Evolutionary conservation across 2,888 invertebrate genomes (phyloP).

Genomic region (Melanchra persicariae): DNA sequence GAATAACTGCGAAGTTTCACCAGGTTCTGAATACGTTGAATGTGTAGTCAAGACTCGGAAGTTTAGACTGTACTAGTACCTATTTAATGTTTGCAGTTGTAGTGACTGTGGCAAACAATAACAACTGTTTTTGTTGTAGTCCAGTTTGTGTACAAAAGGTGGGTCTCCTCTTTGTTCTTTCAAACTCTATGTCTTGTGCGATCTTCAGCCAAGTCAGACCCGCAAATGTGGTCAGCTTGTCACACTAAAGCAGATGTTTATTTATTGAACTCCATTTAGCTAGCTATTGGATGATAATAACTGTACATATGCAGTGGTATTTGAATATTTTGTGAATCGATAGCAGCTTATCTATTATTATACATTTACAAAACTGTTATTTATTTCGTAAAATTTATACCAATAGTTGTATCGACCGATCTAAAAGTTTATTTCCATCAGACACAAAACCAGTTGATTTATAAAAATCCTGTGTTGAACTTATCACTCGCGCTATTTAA

Average conservation of each 20-base stretch:
- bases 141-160: no score
- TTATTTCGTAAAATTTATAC: background rate
- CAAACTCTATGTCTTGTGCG: background rate
- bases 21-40: constrained; percentile 22
- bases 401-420: background rate
- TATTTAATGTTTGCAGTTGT: background rate
- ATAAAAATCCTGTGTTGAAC: constrained; percentile 23
- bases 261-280: background rate
- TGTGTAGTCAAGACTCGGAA: background rate
- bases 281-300: background rate
- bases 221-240: background rate
- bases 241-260: background rate
- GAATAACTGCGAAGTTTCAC: constrained; percentile 12
- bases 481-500: constrained; percentile 28
- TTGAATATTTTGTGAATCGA: background rate
- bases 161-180: background rate
- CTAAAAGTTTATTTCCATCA: background rate
- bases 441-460: background rate
- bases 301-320: background rate
- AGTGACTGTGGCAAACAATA: background rate
- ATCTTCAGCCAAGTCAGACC: background rate
- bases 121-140: background rate
- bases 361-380: background rate
- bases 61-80: background rate
- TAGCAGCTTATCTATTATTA: background rate